Evolutionary conservation across 1,140 invertebrate genomes (phyloP), one percentile per base, ranked within the genome.

Genomic region (Theocolax elegans): DNA sequence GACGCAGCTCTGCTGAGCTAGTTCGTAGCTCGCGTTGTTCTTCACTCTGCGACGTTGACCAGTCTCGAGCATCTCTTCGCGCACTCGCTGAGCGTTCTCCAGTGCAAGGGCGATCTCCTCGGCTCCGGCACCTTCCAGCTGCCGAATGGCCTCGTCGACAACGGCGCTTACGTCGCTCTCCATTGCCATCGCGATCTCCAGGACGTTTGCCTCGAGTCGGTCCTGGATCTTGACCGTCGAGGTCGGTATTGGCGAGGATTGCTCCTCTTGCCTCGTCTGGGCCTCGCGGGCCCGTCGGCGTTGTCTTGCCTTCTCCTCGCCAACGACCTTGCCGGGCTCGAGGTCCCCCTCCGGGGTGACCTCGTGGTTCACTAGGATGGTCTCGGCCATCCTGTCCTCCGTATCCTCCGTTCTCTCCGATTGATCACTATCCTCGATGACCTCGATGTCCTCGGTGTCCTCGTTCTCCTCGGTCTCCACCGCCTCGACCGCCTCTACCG

Each of bases 1-100:
- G 62, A 74, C 85, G 31, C 81, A 79, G 29, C 72, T 79, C 56
- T 85, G 84, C 23, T 84, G 84, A 0, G 85, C 85, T n/a, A 85
- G 62, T 51, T 86, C 85, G 72, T 86, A 86, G 23, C 85, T 86
- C 0, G 85, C 81, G 58, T 84, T 84, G 64, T 86, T 86, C 21
- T 66, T 83, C 73, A 8, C 13, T 81, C 74, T 9, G 76, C 77
- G 62, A 8, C 65, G 51, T 19, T 56, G 63, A 0, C 10, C 4
- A 7, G 40, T 35, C 27, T 38, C 31, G 15, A n/a, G 8, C 9
- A 59, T 17, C 12, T 12, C 44, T 1, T 27, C 19, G 8, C 74
- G 74, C 15, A 58, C 58, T 0, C 72, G 74, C 80, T 31, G 83
- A 77, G 71, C 83, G 81, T 25, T 44, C 48, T 68, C 67, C 17